Percentiles rank a stretch among this genome's conserved stretches.
Conservation (phyloP, 1,140 invertebrate species). For the Drosophila kohkoa region DNA sequence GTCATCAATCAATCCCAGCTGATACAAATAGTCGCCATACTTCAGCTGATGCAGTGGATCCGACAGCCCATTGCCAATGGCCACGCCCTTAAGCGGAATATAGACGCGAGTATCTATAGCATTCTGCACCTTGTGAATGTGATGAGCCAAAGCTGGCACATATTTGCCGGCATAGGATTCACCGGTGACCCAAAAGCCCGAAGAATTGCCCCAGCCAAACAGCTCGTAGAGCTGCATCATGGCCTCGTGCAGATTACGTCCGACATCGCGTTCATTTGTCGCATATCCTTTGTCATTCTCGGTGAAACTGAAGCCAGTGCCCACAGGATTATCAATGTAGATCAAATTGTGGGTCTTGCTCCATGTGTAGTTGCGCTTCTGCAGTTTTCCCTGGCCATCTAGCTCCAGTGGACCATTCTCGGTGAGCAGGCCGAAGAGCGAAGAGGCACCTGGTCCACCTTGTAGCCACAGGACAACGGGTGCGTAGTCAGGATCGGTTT, state of each 20-base stretch:
- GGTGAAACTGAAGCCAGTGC: slow-evolving; percentile 92
- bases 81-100: slow-evolving; percentile 89
- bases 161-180: slow-evolving; percentile 96
- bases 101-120: slow-evolving; percentile 86
- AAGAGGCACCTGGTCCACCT: slow-evolving; percentile 92
- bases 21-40: slow-evolving; percentile 93
- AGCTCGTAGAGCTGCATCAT: slow-evolving; percentile 90
- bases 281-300: slow-evolving; percentile 88
- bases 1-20: slow-evolving; percentile 91
- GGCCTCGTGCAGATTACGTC: slow-evolving; percentile 88
- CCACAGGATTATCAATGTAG: slow-evolving; percentile 95
- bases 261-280: slow-evolving; percentile 88
- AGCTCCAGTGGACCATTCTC: slow-evolving; percentile 93
- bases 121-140: slow-evolving; percentile 88
- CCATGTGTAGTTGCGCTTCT: slow-evolving; percentile 90
- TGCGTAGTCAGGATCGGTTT: slow-evolving; percentile 85
- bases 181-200: slow-evolving; percentile 92
- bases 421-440: slow-evolving; percentile 92
- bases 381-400: slow-evolving; percentile 86
- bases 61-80: slow-evolving; percentile 94
- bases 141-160: slow-evolving; percentile 91
- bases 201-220: slow-evolving; percentile 88
- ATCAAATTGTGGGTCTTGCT: slow-evolving; percentile 90
- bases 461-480: slow-evolving; percentile 95
- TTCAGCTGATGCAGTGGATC: slow-evolving; percentile 92